Evolutionary conservation across 2,113 vertebrate species (phyloP), one percentile per base, ranked within the genome.

Genomic region (Dendrocopos noguchii): DNA sequence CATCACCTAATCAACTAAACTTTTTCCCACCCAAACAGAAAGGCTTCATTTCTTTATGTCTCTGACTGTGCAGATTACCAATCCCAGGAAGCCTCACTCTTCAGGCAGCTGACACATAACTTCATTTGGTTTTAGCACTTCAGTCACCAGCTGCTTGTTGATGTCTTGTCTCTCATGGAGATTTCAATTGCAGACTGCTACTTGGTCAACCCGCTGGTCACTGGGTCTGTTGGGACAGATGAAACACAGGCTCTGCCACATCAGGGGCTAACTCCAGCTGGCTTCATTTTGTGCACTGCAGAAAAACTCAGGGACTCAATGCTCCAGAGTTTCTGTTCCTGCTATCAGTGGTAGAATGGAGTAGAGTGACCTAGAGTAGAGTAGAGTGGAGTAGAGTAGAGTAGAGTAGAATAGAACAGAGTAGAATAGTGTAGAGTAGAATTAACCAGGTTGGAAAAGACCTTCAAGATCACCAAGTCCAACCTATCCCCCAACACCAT

Each of bases 161-260:
- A 55, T 77, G 18, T 25, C 88, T 29, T 22, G 10, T 57, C 52
- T 55, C 56, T 94, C 39, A 44, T 61, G 42, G 55, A 59, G 15
- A 21, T 53, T 89, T 87, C 87, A 82, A 1, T 65, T 0, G 0
- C 21, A 0, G 1, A 0, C 90, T 29, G 14, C 84, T 50, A 6
- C 59, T 84, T 81, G 12, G 8, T 47, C 36, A 67, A 44, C 76
- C 29, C 20, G 5, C 19, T 70, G 29, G 36, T 84, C 66, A 15
- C 53, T 28, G 66, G 5, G 4, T 59, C 61, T 75, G 29, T 33
- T 68, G 29, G 64, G n/a, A 67, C 42, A 19, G 16, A 21, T 14
- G 36, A 33, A 33, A 76, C 88, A 57, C 34, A 2, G 7, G 47
- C 29, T 57, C 29, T 34, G 63, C 50, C 61, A 87, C 66, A 33